Evolutionary conservation across 2,113 vertebrate species (phyloP).

Genomic region (Oreotrochilus melanogaster): DNA sequence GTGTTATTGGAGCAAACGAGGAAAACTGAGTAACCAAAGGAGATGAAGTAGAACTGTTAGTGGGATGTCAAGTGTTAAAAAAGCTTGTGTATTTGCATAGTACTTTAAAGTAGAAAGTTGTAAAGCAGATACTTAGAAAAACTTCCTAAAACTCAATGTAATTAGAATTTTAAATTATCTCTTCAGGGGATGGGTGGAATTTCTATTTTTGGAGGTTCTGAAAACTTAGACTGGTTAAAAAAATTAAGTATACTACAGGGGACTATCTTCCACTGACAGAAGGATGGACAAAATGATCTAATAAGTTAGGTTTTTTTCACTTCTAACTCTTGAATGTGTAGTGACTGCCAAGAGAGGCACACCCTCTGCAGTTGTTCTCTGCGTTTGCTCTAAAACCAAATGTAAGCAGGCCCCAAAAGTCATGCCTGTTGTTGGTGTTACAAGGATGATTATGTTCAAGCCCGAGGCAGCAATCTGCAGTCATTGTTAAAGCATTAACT

Average conservation of each 20-base stretch:
- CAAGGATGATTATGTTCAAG: not conserved
- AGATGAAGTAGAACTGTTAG: not conserved
- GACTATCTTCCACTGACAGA: not conserved
- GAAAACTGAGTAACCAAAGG: not conserved
- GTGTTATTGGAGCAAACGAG: not conserved
- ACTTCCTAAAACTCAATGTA: not conserved
- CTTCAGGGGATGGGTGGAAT: not conserved
- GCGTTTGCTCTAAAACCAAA: not conserved
- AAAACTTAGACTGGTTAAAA: not conserved
- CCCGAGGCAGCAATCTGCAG: not conserved
- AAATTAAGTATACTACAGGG: constrained; percentile 35
- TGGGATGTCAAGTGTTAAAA: not conserved
- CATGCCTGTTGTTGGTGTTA: not conserved
- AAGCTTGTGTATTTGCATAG: not conserved
- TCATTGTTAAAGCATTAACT: not conserved
- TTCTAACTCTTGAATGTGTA: not conserved
- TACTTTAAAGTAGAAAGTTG: not conserved
- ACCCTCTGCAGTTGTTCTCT: constrained; percentile 11
- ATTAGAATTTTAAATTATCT: not conserved
- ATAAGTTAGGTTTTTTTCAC: constrained; percentile 12
- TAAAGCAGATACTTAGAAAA: not conserved
- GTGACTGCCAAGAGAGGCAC: constrained; percentile 46
- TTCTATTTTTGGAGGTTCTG: constrained; percentile 24
- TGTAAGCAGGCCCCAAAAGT: not conserved
- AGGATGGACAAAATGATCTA: constrained; percentile 59